Evolutionary conservation across 1,140 invertebrate genomes (phyloP), one percentile per base, ranked within the genome.

Genomic region (Drosophila elegans): DNA sequence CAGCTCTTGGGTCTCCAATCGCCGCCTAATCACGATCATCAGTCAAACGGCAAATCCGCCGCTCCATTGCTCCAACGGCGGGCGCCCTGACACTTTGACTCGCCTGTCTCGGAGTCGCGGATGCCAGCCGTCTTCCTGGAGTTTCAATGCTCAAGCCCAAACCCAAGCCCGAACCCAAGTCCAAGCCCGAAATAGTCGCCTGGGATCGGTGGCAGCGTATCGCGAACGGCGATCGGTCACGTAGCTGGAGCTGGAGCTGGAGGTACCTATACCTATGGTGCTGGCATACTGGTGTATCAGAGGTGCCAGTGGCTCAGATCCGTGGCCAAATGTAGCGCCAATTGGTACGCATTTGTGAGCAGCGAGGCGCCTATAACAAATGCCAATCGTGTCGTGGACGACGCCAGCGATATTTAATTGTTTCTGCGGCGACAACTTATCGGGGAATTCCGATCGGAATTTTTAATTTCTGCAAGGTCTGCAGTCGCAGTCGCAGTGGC

Each of bases 361-460:
- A 89, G 42, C 82, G 44, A 85, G 83, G 83, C 84, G 84, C 84
- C 80, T 88, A 89, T 88, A 88, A 91, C 89, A 91, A 91, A 91
- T 91, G 89, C 79, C 84, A 91, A 89, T 86, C 83, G 78, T 91
- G 83, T 82, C 81, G 89, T 82, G 75, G 79, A 69, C 76, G 82
- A 89, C 80, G 84, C 85, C 85, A 90, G 80, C 85, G 85, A 89
- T 90, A 89, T 89, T 89, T 89, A 89, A 89, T 89, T 89, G 84
- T 89, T 89, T 74, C 68, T 89, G 85, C 80, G 73, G 80, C 80
- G 57, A 78, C 84, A 72, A 80, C 85, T 89, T 90, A 89, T 89
- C 84, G 85, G 85, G 84, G 85, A 89, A 89, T 90, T 84, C 77
- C 84, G 80, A 89, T 89, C 84, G 85, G 85, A 89, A 89, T 89